Evolutionary conservation across 2,888 invertebrate genomes (phyloP).

Genomic region (Erpobdella octoculata): DNA sequence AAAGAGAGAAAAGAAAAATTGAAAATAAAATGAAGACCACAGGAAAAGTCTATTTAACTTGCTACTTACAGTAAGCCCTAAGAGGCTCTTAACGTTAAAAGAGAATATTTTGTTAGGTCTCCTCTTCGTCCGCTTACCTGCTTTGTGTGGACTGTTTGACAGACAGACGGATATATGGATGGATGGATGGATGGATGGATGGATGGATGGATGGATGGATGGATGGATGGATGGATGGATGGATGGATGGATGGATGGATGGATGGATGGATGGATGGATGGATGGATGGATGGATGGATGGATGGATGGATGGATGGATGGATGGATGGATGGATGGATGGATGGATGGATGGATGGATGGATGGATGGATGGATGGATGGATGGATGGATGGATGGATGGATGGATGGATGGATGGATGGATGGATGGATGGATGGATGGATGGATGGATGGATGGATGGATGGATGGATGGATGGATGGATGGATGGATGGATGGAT

Average conservation of each 20-base stretch:
- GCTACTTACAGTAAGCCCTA: too few species aligned
- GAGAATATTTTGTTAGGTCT: background rate
- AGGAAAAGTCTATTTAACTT: too few species aligned
- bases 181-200: background rate
- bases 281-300: slow-evolving; percentile 2
- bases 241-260: slow-evolving; percentile 14
- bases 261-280: slow-evolving; percentile 2
- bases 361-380: background rate
- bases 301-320: slow-evolving; percentile 12
- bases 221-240: slow-evolving; percentile 6
- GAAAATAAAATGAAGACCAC: too few species aligned
- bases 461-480: background rate
- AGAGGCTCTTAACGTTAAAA: background rate
- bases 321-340: background rate
- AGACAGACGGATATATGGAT: background rate
- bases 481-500: background rate
- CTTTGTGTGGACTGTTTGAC: background rate
- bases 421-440: background rate
- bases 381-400: background rate
- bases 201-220: background rate
- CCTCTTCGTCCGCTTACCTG: too few species aligned
- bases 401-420: too few species aligned
- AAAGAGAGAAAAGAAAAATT: too few species aligned
- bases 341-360: background rate
- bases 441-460: background rate